phyloP scores from a whole-genome alignment of 2,797 vertebrate species.

The Sebastiscus tertius region DNA sequence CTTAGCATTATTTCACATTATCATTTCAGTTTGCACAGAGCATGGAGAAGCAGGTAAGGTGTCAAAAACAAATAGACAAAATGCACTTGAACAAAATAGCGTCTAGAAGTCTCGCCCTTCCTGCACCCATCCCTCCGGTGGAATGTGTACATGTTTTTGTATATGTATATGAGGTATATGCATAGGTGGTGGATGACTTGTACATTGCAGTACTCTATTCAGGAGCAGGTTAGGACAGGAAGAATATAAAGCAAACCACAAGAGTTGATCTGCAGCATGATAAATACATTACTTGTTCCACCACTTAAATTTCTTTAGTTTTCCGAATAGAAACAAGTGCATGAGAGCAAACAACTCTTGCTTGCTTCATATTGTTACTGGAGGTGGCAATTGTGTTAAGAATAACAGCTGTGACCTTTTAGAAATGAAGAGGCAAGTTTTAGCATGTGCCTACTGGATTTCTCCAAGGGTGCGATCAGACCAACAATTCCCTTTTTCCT shows the following conservation, averaged over 20 bases:
- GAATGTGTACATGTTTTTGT: neutral
- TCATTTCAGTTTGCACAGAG: neutral
- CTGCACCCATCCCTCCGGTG: neutral
- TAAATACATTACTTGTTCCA: slow-evolving; percentile 1
- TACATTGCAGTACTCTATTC: neutral
- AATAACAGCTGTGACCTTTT: slow-evolving; percentile 6
- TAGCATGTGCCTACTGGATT: neutral
- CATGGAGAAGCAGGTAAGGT: neutral
- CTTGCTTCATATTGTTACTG: neutral
- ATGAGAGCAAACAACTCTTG: neutral
- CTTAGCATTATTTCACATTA: neutral
- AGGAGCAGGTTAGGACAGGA: slow-evolving; percentile 22
- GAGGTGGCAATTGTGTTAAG: neutral
- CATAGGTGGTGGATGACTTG: neutral
- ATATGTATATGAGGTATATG: neutral
- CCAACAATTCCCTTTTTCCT: neutral
- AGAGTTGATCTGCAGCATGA: neutral
- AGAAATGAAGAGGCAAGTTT: slow-evolving; percentile 25
- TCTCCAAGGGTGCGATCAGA: neutral
- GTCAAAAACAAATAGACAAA: neutral
- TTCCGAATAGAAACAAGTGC: neutral
- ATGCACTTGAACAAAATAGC: neutral
- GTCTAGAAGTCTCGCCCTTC: neutral
- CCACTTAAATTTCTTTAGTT: slow-evolving; percentile 5
- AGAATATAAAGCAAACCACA: neutral